These are phyloP conservation scores for Coilia nasus DNA, from an alignment of 2,797 vertebrate genomes.

Conservation along the genomic window DNA sequence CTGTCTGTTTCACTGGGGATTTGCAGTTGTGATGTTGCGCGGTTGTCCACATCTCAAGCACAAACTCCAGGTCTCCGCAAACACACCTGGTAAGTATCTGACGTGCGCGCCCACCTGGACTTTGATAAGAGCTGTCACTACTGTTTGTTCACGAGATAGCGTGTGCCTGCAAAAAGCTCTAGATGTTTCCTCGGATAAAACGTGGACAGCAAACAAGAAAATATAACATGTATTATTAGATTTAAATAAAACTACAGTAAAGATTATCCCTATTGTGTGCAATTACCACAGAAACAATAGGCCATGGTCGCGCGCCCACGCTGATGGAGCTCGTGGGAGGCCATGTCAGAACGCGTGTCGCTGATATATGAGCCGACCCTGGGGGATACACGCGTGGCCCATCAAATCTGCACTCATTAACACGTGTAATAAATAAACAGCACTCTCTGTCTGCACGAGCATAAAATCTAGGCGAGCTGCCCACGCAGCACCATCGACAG, in stretches of 20 bases:
- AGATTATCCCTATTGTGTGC: not conserved
- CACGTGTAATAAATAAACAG: slow-evolving; percentile 67
- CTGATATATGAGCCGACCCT: slow-evolving; percentile 55
- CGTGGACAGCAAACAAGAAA: not conserved
- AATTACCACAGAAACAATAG: not conserved
- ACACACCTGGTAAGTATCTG: slow-evolving; percentile 42
- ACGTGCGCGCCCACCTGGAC: slow-evolving; percentile 59
- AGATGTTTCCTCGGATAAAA: not conserved
- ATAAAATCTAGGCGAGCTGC: slow-evolving; percentile 52
- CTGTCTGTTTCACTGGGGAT: not conserved
- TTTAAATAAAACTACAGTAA: slow-evolving; percentile 55
- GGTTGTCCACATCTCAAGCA: not conserved
- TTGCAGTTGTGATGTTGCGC: not conserved
- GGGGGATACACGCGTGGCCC: slow-evolving; percentile 62
- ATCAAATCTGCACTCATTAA: slow-evolving; percentile 74
- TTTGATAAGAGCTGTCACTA: slow-evolving; percentile 60
- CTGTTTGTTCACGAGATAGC: slow-evolving; percentile 63
- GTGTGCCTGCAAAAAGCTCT: not conserved
- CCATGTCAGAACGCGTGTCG: not conserved
- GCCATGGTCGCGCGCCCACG: not conserved
- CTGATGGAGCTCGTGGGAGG: not conserved
- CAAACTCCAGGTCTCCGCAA: slow-evolving; percentile 28
- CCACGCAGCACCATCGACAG: not conserved
- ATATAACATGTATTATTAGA: not conserved
- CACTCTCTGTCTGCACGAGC: slow-evolving; percentile 51